Evolutionary conservation across 2,113 vertebrate species (phyloP), one percentile per base, ranked within the genome.

Genomic region (Thomomys bottae): DNA sequence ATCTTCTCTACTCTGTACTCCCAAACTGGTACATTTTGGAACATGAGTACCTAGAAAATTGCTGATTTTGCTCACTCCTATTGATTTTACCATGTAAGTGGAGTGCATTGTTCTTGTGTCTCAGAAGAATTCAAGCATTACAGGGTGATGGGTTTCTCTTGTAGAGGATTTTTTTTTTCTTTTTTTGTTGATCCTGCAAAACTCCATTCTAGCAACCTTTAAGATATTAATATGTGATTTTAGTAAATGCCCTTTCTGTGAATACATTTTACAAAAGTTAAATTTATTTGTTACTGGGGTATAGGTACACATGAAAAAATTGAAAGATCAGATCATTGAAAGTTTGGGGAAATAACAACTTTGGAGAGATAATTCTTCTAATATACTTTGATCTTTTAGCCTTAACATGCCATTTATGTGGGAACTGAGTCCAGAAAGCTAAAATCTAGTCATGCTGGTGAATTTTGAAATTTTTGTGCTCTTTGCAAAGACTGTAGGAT

Each of bases 41-140:
- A 72, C 84, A 78, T 63, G 87, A 45, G 73, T 71, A 68, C 77
- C 64, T 84, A 77, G 3, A 54, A 88, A 81, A 76, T 84, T 4
- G 59, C 93, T 94, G 94, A 75, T 70, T 78, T 67, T 70, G 81
- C 90, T 89, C n/a, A 17, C 40, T 78, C 12, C 23, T 70, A 11
- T 75, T 88, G 90, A 89, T 90, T 77, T 94, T 90, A 63, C 86
- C 40, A 61, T 59, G 36, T 71, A 40, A 79, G 15, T 63, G 64
- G 76, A 84, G 34, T 59, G 42, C 26, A 9, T 30, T 76, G 24
- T 88, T 94, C 90, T 81, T 80, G 4, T 86, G 64, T 45, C 59
- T 87, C n/a, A 49, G 87, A 86, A 79, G 87, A n/a, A 49, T 21
- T 84, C 72, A 66, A 18, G 83, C 12, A 0, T 92, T 75, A 59